Conservation (phyloP, 2,797 vertebrate species). For the Borostomias antarcticus region DNA sequence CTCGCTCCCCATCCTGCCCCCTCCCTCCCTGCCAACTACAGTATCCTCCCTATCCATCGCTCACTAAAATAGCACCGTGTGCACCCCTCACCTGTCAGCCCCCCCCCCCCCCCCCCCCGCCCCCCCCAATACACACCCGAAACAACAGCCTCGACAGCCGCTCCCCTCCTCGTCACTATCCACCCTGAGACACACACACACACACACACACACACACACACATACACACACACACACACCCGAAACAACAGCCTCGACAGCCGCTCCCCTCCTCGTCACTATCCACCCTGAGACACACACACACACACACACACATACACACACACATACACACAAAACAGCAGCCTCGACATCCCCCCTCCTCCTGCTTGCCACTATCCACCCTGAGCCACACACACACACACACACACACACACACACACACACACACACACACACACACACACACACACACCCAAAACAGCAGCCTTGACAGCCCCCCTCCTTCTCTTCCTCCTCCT, state of each 20-base stretch:
- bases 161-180: conserved; percentile 36
- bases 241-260: too few relatives aligned
- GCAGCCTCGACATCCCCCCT: too few relatives aligned
- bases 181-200: too few relatives aligned
- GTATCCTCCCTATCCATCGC: background rate
- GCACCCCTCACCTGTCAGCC: background rate
- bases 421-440: background rate
- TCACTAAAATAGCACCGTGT: too few relatives aligned
- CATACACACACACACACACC: conserved; percentile 10
- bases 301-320: background rate
- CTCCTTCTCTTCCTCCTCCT: too few relatives aligned
- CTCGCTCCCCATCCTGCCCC: background rate
- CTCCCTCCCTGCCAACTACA: conserved; percentile 41
- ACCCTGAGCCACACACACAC: too few relatives aligned
- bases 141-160: too few relatives aligned
- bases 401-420: background rate
- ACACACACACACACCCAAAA: conserved; percentile 18
- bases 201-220: conserved; percentile 20
- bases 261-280: conserved; percentile 43
- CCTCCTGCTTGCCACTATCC: too few relatives aligned
- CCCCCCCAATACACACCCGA: conserved; percentile 40
- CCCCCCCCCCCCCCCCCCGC: background rate
- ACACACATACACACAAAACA: background rate
- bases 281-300: background rate
- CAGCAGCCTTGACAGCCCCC: too few relatives aligned